Evolutionary conservation across 2,797 vertebrate species (phyloP), one percentile per base, ranked within the genome.

Genomic region (Lacerta agilis): DNA sequence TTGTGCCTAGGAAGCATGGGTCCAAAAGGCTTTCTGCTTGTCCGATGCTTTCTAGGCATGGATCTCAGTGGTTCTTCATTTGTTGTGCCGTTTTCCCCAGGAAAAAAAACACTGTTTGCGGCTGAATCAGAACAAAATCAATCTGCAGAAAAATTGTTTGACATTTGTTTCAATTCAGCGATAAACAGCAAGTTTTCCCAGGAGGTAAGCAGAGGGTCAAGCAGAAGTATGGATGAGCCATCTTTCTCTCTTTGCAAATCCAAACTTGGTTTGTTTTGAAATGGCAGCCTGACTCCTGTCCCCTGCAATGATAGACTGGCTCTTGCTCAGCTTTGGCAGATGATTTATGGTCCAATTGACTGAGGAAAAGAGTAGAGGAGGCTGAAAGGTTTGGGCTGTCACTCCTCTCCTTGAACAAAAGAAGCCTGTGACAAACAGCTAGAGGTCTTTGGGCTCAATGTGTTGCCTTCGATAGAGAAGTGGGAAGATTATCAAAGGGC

Each of bases 231-330:
- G 45, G 11, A 49, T 49, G 45, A 49, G 45, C 45, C 45, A 3
- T 49, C 49, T 49, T 49, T 49, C 9, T 33, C 75, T 5, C 38
- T 27, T 33, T 45, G 18, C 41, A 8, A 25, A 55, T 85, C 71
- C 20, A 1, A 29, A 49, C 45, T 66, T 72, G 2, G 1, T n/a
- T 55, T 55, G 43, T 83, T 8, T 64, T 79, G 15, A 79, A 86
- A 55, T 45, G 78, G 64, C 5, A 87, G 41, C 66, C 55, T 55
- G n/a, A 11, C 23, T 88, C 86, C 64, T 87, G 43, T 90, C 25
- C 84, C 85, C 55, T 88, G 41, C 87, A 36, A 0, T 0, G 61
- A 64, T 76, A 78, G 88, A 79, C 76, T 79, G 75, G 86, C 89
- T 88, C 0, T 23, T 1, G 36, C 41, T 10, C 33, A 27, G 61